Base-by-base conservation (phyloP, 2,113 vertebrate genomes). In the Antennarius striatus region DNA sequence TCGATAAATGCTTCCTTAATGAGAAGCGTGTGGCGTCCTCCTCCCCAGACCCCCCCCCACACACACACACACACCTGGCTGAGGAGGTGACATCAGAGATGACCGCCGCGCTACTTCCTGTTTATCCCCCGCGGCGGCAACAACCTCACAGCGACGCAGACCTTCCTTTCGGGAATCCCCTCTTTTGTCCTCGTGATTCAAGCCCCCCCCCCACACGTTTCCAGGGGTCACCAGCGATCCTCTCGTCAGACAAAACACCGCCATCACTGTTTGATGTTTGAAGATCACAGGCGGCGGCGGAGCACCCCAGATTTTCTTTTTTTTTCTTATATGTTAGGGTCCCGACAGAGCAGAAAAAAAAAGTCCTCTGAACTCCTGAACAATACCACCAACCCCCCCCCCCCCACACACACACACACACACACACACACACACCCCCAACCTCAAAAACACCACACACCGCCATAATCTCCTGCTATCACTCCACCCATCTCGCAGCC, bases 381-480 rank as follows among this genome's bases (percentile, higher is more conserved):
- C 83, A 89, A 85, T 68, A 68, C 45, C 32, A 67, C 67, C 53
- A 71, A 73, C 72, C 46, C 70, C 70, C 71, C 79, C 72, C 57
- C 36, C 67, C 55, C 30, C 42, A 63, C 62, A 56, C 88, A 77
- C 77, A 80, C 75, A 78, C 72, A 76, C 71, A 47, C 63, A 72
- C 71, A 81, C 87, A 90, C 81, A 84, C 83, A 92, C 91, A 91
- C 87, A 90, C 80, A 29, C 83, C 82, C 22, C 22, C 22, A 1
- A 22, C 22, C 22, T 22, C 22, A 22, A 22, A 22, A 22, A 22
- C 22, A 22, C 22, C 22, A 1, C 22, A 22, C 22, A 22, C 22
- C 22, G 59, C 80, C 83, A 87, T 89, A 88, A 89, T 88, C 89
- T 76, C 55, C 59, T 12, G 47, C 79, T 90, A 92, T 92, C 89